Evolutionary conservation across 2,888 invertebrate species (phyloP), one percentile per base, ranked within the genome.

Genomic region (Oligia latruncula): DNA sequence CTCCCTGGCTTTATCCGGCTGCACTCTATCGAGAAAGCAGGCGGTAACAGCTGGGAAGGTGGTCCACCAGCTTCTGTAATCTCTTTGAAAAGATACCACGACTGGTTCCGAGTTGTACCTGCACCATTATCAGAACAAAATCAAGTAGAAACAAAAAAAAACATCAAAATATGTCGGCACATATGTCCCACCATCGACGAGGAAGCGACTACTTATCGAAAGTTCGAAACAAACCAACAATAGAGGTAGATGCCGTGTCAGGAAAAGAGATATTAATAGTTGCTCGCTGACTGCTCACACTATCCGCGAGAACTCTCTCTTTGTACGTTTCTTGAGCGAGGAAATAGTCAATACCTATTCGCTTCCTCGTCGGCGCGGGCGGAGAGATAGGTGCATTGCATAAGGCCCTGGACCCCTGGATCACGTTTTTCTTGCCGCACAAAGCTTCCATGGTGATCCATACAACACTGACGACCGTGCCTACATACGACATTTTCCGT

Each of bases 31-130:
- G 2, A 93, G 77, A 83, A 95, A 95, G 90, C 97, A 97, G 2
- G 96, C 96, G 0, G 97, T 97, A 74, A 97, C 92, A 0, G 97
- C 97, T 0, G 97, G 97, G 88, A 96, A 97, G 6, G 92, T 94
- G 2, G 95, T 95, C 90, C 95, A 93, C 97, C 97, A 97, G 71
- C 92, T 90, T 0, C 97, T 89, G 85, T 95, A 97, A 90, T 97
- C 96, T 15, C 96, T 87, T 85, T 96, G 95, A 66, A 97, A 84
- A 0, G 97, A 97, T 0, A 97, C 97, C 67, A 97, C 97, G 0
- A 97, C 96, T 0, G 97, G 97, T 71, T 96, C 96, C 0, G 93
- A 93, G 77, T 92, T 95, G 90, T 95, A 97, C n/a, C 97, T 89
- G 49, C 6, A 65, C 1, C 20, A 49, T 55, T 55, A 23, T 8